Evolutionary conservation across 2,888 invertebrate genomes (phyloP).

Genomic region (Ectobius pallidus): DNA sequence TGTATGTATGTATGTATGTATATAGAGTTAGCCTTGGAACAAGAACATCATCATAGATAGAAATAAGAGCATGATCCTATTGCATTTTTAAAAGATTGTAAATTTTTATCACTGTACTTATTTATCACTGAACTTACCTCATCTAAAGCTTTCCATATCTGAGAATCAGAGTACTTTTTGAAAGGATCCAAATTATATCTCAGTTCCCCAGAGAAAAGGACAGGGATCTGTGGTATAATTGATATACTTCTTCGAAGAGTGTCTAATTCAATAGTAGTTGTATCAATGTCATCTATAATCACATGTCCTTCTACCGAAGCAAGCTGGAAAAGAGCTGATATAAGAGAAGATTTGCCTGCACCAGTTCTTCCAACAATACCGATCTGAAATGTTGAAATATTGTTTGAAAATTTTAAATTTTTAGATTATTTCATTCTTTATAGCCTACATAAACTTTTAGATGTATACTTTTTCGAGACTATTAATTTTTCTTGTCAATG

Average conservation of each 20-base stretch:
- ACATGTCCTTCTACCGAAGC: constrained; percentile 79
- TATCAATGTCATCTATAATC: constrained; percentile 76
- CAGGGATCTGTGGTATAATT: constrained; percentile 93
- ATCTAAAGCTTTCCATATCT: constrained; percentile 78
- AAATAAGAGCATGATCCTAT: too few relatives aligned
- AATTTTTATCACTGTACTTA: too few relatives aligned
- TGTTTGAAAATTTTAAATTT: too few relatives aligned
- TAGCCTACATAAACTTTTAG: too few relatives aligned
- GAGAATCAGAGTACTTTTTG: constrained; percentile 70
- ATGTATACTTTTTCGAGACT: too few relatives aligned
- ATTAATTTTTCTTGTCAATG: too few relatives aligned
- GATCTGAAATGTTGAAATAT: too few relatives aligned
- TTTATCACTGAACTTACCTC: constrained; percentile 50
- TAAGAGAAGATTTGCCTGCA: constrained; percentile 84
- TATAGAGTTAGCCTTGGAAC: too few relatives aligned
- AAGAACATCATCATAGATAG: too few relatives aligned
- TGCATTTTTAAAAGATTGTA: too few relatives aligned
- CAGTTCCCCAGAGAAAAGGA: constrained; percentile 85
- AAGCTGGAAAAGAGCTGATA: constrained; percentile 83
- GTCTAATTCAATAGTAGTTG: constrained; percentile 72
- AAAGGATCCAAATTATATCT: constrained; percentile 88
- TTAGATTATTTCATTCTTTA: too few relatives aligned
- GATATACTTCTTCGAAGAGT: constrained; percentile 82
- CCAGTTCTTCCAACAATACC: constrained; percentile 89
- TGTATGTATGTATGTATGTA: too few relatives aligned